phyloP scores from a whole-genome alignment of 1,140 invertebrate species.

The Acromyrmex heyeri region DNA sequence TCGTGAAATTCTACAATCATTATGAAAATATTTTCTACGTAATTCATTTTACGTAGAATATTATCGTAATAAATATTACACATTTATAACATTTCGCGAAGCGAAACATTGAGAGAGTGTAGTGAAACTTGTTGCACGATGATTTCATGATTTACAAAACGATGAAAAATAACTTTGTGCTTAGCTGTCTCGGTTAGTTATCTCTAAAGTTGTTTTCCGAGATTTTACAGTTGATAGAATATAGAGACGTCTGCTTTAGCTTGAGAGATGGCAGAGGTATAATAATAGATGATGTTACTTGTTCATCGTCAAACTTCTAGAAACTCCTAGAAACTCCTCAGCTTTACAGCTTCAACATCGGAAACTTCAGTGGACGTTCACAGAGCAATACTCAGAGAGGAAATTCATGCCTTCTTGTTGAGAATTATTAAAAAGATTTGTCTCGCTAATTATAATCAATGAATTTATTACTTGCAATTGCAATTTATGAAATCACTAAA shows the following conservation, averaged over 20 bases:
- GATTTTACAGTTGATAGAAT: not conserved
- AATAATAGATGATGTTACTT: slow-evolving; percentile 19
- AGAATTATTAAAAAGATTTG: slow-evolving; percentile 22
- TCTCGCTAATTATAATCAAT: not conserved
- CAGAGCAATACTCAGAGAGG: not conserved
- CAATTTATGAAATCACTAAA: not conserved
- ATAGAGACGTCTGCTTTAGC: not conserved
- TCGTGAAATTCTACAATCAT: not conserved
- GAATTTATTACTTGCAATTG: not conserved
- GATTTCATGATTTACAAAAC: slow-evolving; percentile 1
- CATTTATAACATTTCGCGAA: not conserved
- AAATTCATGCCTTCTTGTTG: not conserved
- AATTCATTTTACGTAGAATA: not conserved
- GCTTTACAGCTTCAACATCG: slow-evolving; percentile 25
- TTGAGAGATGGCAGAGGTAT: not conserved
- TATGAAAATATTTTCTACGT: not conserved
- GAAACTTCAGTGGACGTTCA: slow-evolving; percentile 46
- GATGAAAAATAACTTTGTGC: not conserved
- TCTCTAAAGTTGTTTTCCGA: not conserved
- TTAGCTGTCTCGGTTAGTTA: not conserved
- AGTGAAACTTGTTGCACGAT: not conserved
- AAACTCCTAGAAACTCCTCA: not conserved
- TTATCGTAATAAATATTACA: not conserved
- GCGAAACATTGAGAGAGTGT: not conserved
- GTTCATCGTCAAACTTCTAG: not conserved